phyloP scores from a whole-genome alignment of 2,113 vertebrate species.

The Plectropomus leopardus region DNA sequence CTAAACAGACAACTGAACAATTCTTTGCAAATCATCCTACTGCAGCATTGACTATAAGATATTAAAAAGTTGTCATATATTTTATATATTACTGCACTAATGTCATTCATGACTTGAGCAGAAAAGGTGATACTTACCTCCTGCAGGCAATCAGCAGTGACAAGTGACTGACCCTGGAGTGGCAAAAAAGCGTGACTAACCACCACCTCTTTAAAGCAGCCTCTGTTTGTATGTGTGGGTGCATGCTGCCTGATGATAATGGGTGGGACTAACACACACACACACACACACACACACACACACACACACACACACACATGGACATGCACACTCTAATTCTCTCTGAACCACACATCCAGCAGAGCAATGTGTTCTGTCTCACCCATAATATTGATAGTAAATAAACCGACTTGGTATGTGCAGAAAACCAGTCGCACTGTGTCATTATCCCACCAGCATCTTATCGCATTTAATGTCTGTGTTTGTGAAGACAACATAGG shows the following conservation, averaged over 20 bases:
- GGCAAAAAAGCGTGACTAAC: slow-evolving; percentile 70
- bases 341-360: slow-evolving; percentile 32
- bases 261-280: slow-evolving; percentile 59
- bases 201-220: slow-evolving; percentile 61
- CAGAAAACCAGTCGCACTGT: slow-evolving; percentile 66
- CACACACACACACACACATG: slow-evolving; percentile 14
- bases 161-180: slow-evolving; percentile 59
- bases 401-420: slow-evolving; percentile 75
- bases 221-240: slow-evolving; percentile 33
- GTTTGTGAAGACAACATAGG: slow-evolving; percentile 81
- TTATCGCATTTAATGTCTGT: slow-evolving; percentile 78
- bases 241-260: slow-evolving; percentile 37
- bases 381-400: slow-evolving; percentile 88
- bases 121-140: slow-evolving; percentile 74
- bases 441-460: slow-evolving; percentile 75
- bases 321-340: slow-evolving; percentile 31
- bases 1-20: neutral
- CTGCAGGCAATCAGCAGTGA: slow-evolving; percentile 49
- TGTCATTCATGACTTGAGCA: neutral
- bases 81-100: slow-evolving; percentile 26
- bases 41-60: neutral
- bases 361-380: slow-evolving; percentile 53
- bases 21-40: neutral
- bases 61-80: slow-evolving; percentile 26
- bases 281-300: slow-evolving; percentile 7